Evolutionary conservation across 92 coral and sea anemone species (phyloP).

Genomic region (Actinostola sp.): DNA sequence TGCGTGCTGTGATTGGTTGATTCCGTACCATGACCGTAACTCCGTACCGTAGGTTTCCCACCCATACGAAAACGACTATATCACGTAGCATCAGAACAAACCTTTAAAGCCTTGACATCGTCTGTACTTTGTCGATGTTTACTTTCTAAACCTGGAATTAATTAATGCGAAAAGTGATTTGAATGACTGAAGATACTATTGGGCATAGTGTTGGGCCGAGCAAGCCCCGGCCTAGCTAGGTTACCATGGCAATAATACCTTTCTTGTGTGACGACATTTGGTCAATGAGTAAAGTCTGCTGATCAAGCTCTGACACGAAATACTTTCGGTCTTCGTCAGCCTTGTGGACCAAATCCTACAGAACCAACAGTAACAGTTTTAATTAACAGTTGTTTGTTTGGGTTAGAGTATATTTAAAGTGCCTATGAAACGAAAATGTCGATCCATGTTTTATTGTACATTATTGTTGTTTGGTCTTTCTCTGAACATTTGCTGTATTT

Average conservation of each 20-base stretch:
- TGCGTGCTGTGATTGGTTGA: too few relatives aligned
- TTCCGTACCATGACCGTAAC: too few relatives aligned
- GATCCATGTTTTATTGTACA: too few relatives aligned
- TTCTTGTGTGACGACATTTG: conserved; percentile 90
- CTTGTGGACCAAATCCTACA: conserved; percentile 77
- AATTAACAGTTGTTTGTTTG: background rate
- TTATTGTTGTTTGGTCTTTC: too few relatives aligned
- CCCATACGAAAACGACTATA: too few relatives aligned
- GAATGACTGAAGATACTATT: background rate
- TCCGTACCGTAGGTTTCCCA: too few relatives aligned
- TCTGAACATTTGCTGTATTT: too few relatives aligned
- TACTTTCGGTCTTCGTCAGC: conserved; percentile 91
- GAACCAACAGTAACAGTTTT: background rate
- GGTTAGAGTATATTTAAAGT: too few relatives aligned
- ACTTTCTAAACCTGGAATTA: conserved; percentile 76
- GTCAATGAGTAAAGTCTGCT: conserved; percentile 82
- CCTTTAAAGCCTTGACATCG: conserved; percentile 73
- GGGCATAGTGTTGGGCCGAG: too few relatives aligned
- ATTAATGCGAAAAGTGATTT: background rate
- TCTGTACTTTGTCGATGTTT: conserved; percentile 82
- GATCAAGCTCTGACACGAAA: conserved; percentile 85
- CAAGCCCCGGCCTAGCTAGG: background rate
- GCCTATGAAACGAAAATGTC: too few relatives aligned
- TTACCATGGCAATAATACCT: too few relatives aligned
- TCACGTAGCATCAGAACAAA: background rate